Conservation (phyloP, 2,888 invertebrate species). For the Oeneis ivallda region DNA sequence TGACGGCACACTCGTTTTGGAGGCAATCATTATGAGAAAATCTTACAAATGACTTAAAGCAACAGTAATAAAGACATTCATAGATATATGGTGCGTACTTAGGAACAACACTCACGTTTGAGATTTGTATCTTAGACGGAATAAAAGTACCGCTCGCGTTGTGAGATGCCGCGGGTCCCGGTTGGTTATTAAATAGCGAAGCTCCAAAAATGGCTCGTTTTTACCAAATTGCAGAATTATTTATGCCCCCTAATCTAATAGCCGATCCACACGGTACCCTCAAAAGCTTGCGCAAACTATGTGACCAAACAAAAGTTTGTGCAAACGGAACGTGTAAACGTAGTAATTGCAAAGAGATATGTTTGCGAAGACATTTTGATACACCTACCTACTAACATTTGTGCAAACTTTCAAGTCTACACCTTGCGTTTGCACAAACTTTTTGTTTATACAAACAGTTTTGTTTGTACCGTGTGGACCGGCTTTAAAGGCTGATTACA, state of each 20-base stretch:
- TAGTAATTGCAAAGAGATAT: too few species aligned
- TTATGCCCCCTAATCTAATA: slow-evolving; percentile 3
- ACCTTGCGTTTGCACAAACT: too few species aligned
- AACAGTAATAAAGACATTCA: slow-evolving; percentile 80
- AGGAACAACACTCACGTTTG: slow-evolving; percentile 79
- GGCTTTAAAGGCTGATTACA: too few species aligned
- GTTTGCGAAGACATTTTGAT: too few species aligned
- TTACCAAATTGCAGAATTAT: slow-evolving; percentile 31
- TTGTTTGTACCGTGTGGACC: too few species aligned
- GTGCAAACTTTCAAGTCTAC: too few species aligned
- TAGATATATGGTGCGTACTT: slow-evolving; percentile 78
- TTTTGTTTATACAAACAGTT: too few species aligned
- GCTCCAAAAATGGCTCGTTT: slow-evolving; percentile 45
- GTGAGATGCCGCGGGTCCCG: slow-evolving; percentile 71
- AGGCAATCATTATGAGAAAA: slow-evolving; percentile 82
- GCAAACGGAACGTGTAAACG: too few species aligned
- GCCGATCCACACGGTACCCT: too few species aligned
- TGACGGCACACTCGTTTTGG: slow-evolving; percentile 80
- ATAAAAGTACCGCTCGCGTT: slow-evolving; percentile 78
- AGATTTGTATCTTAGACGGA: slow-evolving; percentile 76
- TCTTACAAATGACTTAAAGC: slow-evolving; percentile 78
- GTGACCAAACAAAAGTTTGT: too few species aligned
- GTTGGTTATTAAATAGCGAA: slow-evolving; percentile 64
- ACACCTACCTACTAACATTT: too few species aligned
- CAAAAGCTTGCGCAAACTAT: too few species aligned